Base-by-base conservation (phyloP, 2,888 invertebrate species). In the Matsumyia berberina region DNA sequence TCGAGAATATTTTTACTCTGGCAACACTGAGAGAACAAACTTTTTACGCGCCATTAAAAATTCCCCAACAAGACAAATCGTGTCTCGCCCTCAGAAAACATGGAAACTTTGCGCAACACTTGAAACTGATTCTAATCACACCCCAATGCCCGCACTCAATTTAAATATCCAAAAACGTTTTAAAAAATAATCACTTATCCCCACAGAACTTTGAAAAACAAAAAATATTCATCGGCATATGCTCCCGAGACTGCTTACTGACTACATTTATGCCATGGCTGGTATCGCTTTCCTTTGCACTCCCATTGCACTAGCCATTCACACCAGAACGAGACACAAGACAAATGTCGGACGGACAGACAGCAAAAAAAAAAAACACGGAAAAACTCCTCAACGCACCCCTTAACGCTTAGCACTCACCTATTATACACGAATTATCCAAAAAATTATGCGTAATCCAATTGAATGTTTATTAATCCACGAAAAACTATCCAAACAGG, bases 11-110 rank as follows among this genome's bases (percentile, higher is more conserved):
- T 29, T 29, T 6, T 0, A n/a, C 5, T 9, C 51, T 72, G 83
- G 79, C 73, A 83, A 79, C 73, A 19, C 79, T 62, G 19, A 0
- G 7, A 15, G 15, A 83, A n/a, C n/a, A 46, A 73, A 58, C 35
- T 62, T 83, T 83, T 83, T 83, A 74, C 83, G 83, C 83, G 83
- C 83, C 83, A 78, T 83, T 83, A 78, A 83, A 73, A 74, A 37
- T 55, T 24, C 12, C 29, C 17, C 29, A 83, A 69, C 73, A 83
- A 69, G 73, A 69, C 49, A 9, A 57, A 31, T 69, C 49, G 31
- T 79, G 83, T 77, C 66, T 70, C 39, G 8, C 51, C 8, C 11
- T 42, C 12, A 12, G n/a, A 70, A 60, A 57, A 69, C 64, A 70
- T 53, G 42, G n/a, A 33, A 39, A 60, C 31, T 80, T 39, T 35